phyloP scores from a whole-genome alignment of 2,113 vertebrate species.

The Mesoclemmys tuberculata region DNA sequence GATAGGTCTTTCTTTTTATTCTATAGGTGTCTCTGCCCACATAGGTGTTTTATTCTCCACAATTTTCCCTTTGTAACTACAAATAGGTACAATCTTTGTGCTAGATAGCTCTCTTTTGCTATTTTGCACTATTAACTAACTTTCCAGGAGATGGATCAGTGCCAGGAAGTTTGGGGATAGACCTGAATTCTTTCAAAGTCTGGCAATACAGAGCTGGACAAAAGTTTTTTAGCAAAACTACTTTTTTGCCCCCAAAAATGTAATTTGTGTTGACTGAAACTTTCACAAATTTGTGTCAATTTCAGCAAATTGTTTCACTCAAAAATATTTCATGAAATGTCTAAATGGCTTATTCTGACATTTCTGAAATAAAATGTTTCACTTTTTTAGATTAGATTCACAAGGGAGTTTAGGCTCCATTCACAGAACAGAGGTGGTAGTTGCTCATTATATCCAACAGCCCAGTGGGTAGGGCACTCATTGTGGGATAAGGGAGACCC shows the following conservation, averaged over 20 bases:
- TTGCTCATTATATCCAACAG: not conserved
- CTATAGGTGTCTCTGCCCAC: not conserved
- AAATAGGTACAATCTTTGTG: not conserved
- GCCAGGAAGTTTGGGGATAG: accelerated
- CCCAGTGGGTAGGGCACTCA: not conserved
- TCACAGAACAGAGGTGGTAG: not conserved
- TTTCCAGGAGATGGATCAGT: not conserved
- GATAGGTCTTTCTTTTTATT: no score
- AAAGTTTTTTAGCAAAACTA: not conserved
- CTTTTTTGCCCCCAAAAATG: not conserved
- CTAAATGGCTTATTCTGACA: not conserved
- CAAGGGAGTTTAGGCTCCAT: not conserved
- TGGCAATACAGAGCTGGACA: not conserved
- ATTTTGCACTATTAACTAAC: not conserved
- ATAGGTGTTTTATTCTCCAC: not conserved
- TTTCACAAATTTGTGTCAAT: not conserved
- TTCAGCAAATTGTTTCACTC: not conserved
- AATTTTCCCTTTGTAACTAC: not conserved
- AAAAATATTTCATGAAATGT: not conserved
- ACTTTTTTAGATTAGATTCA: not conserved
- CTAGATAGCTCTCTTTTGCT: not conserved
- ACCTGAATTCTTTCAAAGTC: not conserved
- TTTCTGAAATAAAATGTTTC: not conserved
- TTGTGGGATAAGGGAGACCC: not conserved
- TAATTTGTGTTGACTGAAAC: no score